A percentile compares a stretch with the other conserved stretches of the same genome.
Conservation (phyloP, 2,113 vertebrate genomes). For the Actenoides lindsayi region DNA sequence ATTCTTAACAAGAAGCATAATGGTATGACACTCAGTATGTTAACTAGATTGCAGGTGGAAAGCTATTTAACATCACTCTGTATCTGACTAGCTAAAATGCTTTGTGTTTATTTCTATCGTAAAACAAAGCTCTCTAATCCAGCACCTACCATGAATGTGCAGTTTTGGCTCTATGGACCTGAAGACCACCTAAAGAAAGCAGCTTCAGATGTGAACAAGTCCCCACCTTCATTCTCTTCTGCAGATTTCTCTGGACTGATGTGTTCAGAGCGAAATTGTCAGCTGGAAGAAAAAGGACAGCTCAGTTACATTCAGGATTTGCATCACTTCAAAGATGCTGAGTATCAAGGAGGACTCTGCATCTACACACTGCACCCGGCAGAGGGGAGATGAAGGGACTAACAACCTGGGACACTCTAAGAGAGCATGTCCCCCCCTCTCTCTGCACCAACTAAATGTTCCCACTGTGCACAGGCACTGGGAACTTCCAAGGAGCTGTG, state of each 20-base stretch:
- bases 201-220: not conserved
- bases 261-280: not conserved
- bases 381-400: not conserved
- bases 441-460: accelerated
- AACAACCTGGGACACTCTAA: not conserved
- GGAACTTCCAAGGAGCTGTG: not conserved
- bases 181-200: not conserved
- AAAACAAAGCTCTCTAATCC: not conserved
- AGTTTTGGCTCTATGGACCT: not conserved
- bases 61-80: not conserved
- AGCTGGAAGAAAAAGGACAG: not conserved
- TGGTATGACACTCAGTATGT: not conserved
- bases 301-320: not conserved
- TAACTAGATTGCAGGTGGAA: not conserved
- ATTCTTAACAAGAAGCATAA: not conserved
- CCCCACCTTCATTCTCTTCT: not conserved
- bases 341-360: not conserved
- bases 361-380: not conserved
- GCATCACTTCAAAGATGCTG: not conserved
- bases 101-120: not conserved
- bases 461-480: too few relatives aligned
- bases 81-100: not conserved
- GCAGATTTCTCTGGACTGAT: not conserved
- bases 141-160: not conserved
- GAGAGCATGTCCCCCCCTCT: accelerated